These are phyloP conservation scores for Chaetodon trifascialis DNA, from an alignment of 2,113 vertebrate species.

Conservation along the genomic window DNA sequence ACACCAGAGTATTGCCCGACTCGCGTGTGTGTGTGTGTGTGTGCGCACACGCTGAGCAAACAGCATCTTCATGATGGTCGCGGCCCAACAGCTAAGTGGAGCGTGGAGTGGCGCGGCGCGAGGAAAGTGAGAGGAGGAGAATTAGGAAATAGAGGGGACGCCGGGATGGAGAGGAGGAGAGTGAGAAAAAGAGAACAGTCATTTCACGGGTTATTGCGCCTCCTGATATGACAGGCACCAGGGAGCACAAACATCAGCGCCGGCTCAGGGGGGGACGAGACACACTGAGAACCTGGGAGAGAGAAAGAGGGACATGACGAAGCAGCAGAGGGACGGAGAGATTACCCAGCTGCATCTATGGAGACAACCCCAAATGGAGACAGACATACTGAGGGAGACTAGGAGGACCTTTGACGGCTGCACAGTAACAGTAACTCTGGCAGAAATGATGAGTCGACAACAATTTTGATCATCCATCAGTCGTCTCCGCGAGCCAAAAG, in stretches of 20 bases:
- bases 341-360: constrained; percentile 24
- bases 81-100: constrained; percentile 62
- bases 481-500: neutral
- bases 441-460: neutral
- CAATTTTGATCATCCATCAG: neutral
- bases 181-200: constrained; percentile 70
- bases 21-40: neutral
- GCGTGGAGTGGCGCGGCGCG: constrained; percentile 49
- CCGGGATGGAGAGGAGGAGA: constrained; percentile 52
- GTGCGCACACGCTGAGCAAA: constrained; percentile 19
- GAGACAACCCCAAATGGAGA: constrained; percentile 47
- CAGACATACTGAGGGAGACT: constrained; percentile 16
- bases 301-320: constrained; percentile 30
- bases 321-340: constrained; percentile 37
- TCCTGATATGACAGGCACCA: constrained; percentile 78
- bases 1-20: neutral
- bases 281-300: constrained; percentile 23
- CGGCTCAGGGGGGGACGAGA: constrained; percentile 37
- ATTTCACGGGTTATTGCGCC: constrained; percentile 82
- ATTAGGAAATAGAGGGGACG: constrained; percentile 40
- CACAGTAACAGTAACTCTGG: too few species aligned
- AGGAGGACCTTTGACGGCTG: constrained; percentile 20
- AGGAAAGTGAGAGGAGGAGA: constrained; percentile 54
- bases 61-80: constrained; percentile 26
- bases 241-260: constrained; percentile 68